A percentile compares a stretch with the other conserved stretches of the same genome.
These are phyloP conservation scores for Chionomys nivalis DNA, from an alignment of 2,113 vertebrate genomes.

Conservation along the genomic window DNA sequence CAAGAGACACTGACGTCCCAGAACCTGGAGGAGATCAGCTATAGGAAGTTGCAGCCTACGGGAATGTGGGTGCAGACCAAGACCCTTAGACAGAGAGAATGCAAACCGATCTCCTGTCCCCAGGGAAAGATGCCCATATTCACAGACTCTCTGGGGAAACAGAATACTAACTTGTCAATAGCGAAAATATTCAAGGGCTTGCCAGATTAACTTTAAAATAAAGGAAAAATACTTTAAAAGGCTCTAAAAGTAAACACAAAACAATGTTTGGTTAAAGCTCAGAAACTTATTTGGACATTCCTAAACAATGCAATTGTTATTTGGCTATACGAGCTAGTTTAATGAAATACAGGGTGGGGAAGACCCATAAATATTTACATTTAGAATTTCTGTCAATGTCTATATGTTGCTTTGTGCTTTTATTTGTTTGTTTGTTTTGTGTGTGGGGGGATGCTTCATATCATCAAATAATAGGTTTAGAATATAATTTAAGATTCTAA, in stretches of 20 bases:
- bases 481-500: constrained; percentile 41
- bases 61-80: not conserved
- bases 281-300: constrained; percentile 18
- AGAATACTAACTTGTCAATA: constrained; percentile 6
- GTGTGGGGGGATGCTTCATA: not conserved
- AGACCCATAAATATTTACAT: not conserved
- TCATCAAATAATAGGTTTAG: constrained; percentile 38
- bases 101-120: not conserved
- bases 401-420: not conserved
- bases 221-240: constrained; percentile 40
- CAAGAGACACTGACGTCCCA: not conserved
- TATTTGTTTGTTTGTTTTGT: not conserved
- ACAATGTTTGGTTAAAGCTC: not conserved
- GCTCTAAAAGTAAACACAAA: constrained; percentile 16
- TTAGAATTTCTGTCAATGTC: not conserved
- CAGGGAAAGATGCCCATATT: not conserved
- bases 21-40: not conserved
- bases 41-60: not conserved
- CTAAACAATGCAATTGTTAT: not conserved
- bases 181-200: not conserved
- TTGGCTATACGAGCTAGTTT: not conserved
- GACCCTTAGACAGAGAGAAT: not conserved
- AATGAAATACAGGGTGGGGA: not conserved
- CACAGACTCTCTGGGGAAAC: constrained; percentile 44
- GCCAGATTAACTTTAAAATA: not conserved